phyloP scores from a whole-genome alignment of 2,797 vertebrate species.

The Spondyliosoma cantharus region DNA sequence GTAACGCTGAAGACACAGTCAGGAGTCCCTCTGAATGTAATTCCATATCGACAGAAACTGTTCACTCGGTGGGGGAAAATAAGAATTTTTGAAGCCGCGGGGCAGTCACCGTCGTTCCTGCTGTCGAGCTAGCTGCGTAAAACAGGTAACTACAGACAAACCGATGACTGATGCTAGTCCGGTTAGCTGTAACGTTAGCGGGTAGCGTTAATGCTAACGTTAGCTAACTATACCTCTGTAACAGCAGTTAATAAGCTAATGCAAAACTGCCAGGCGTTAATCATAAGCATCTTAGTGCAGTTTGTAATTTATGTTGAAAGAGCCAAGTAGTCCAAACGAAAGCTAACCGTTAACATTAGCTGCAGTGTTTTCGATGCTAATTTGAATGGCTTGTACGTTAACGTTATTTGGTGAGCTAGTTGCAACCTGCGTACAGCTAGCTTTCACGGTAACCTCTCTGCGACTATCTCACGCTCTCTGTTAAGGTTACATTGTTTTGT shows the following conservation, averaged over 20 bases:
- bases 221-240: background rate
- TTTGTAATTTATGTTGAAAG: background rate
- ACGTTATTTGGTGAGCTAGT: background rate
- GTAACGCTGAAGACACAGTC: conserved; percentile 22
- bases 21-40: conserved; percentile 26
- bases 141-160: conserved; percentile 41
- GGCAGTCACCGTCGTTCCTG: background rate
- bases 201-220: conserved; percentile 24
- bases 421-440: background rate
- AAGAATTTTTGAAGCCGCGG: background rate
- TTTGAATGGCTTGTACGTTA: conserved; percentile 2
- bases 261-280: too few relatives aligned
- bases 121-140: conserved; percentile 35
- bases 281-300: fast-evolving
- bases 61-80: background rate
- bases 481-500: background rate
- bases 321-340: fast-evolving
- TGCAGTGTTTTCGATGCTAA: conserved; percentile 4
- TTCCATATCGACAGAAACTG: background rate
- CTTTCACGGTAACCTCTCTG: too few relatives aligned
- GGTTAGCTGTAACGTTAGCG: background rate
- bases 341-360: background rate
- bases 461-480: too few relatives aligned
- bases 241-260: background rate
- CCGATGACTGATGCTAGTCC: background rate